Conservation (phyloP, 2,888 invertebrate genomes). For the Malthinus seriepunctatus region DNA sequence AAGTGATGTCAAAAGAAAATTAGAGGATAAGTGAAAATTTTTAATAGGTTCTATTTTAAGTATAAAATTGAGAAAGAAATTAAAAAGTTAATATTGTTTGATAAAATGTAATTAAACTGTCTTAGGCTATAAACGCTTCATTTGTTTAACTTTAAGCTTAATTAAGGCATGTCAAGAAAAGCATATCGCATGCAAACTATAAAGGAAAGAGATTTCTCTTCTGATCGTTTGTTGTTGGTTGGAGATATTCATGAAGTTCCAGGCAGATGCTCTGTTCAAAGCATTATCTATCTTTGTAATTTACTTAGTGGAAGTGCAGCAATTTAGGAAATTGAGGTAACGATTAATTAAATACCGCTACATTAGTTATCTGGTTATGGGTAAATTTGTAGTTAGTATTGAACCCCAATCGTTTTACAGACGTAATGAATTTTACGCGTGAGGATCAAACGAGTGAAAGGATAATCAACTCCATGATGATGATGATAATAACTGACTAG, state of each 20-base stretch:
- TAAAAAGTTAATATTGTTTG: slow-evolving; percentile 33
- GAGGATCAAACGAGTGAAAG: too few species aligned
- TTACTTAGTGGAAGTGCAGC: slow-evolving; percentile 21
- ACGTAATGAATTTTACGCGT: too few species aligned
- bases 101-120: slow-evolving; percentile 39
- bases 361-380: slow-evolving; percentile 18
- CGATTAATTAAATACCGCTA: slow-evolving; percentile 27
- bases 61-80: slow-evolving; percentile 22
- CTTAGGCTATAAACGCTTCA: slow-evolving; percentile 39
- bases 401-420: neutral
- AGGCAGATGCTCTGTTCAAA: slow-evolving; percentile 22
- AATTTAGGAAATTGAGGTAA: slow-evolving; percentile 27
- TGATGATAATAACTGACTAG: neutral
- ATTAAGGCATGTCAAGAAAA: slow-evolving; percentile 38
- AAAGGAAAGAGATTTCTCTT: slow-evolving; percentile 25
- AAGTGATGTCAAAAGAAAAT: too few species aligned
- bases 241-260: slow-evolving; percentile 16
- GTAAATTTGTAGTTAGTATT: slow-evolving; percentile 7
- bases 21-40: neutral
- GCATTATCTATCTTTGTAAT: slow-evolving; percentile 25
- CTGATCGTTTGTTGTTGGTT: slow-evolving; percentile 21
- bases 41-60: slow-evolving; percentile 16
- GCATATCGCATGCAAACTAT: slow-evolving; percentile 27
- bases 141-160: slow-evolving; percentile 42
- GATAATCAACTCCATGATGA: too few species aligned